These are phyloP conservation scores for Slavum lentiscoides DNA, from an alignment of 2,888 invertebrate genomes.

Conservation along the genomic window DNA sequence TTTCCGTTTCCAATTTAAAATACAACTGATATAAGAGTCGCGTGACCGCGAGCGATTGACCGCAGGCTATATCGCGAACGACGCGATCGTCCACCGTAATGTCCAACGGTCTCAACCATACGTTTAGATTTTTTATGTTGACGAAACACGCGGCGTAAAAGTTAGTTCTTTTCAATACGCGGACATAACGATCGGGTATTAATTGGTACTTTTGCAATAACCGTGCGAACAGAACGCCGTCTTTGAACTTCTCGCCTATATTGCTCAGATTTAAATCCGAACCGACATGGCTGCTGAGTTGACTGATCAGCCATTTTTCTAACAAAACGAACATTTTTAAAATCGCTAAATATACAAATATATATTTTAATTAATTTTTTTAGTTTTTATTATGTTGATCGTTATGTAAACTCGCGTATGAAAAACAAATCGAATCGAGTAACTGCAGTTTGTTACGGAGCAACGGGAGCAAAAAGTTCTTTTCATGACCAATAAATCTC, in stretches of 20 bases:
- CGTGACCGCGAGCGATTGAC: neutral
- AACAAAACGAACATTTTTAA: slow-evolving; percentile 17
- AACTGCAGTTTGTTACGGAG: too few species aligned
- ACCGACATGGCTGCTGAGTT: slow-evolving; percentile 4
- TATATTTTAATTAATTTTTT: neutral
- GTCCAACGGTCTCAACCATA: slow-evolving; percentile 12
- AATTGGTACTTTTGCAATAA: slow-evolving; percentile 19
- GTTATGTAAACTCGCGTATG: too few species aligned
- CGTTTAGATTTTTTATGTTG: slow-evolving; percentile 10
- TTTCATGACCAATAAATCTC: too few species aligned
- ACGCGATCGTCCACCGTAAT: neutral
- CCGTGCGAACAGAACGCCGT: slow-evolving; percentile 28
- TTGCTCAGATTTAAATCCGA: slow-evolving; percentile 5
- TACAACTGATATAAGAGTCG: slow-evolving; percentile 13
- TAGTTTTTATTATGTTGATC: too few species aligned
- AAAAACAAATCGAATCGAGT: too few species aligned
- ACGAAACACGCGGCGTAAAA: slow-evolving; percentile 3
- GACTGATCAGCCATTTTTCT: slow-evolving; percentile 3
- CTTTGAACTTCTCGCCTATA: slow-evolving; percentile 23
- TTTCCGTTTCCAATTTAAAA: slow-evolving; percentile 16
- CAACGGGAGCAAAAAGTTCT: too few species aligned
- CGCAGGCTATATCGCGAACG: slow-evolving; percentile 24
- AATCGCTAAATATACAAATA: neutral
- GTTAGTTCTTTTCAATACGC: neutral
- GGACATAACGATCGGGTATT: neutral